A percentile compares a stretch with the other conserved stretches of the same genome.
Evolutionary conservation across 2,113 vertebrate species (phyloP).

Genomic region (Rhea americana): DNA sequence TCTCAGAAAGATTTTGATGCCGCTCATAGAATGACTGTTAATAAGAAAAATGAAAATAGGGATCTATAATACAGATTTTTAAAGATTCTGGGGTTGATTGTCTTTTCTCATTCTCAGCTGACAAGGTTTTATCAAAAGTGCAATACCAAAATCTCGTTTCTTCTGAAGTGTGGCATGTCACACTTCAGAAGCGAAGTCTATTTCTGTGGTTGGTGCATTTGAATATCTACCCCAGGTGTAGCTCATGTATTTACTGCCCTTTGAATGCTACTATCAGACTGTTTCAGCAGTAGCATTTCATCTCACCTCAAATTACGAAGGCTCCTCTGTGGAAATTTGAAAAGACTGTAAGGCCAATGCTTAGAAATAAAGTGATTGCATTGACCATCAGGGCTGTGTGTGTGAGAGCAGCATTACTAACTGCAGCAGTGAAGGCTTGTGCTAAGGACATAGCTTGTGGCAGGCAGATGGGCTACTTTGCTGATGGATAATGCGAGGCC

Average conservation of each 20-base stretch:
- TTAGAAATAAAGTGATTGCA: slow-evolving; percentile 29
- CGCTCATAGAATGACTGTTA: not conserved
- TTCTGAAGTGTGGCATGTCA: not conserved
- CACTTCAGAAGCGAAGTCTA: not conserved
- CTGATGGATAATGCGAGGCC: not conserved
- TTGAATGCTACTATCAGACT: not conserved
- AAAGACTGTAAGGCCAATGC: slow-evolving; percentile 12
- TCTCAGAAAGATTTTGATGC: not conserved
- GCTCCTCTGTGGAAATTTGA: not conserved
- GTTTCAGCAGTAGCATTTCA: not conserved
- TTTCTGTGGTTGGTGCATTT: not conserved
- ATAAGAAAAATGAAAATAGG: not conserved
- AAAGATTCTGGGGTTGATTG: not conserved
- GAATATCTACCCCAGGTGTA: not conserved
- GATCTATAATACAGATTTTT: not conserved
- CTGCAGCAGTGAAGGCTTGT: not conserved
- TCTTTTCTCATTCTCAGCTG: not conserved
- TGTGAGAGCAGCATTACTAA: not conserved
- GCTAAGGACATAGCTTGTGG: not conserved
- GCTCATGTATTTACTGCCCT: slow-evolving; percentile 26
- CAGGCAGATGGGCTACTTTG: not conserved
- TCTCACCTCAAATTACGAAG: slow-evolving; percentile 10
- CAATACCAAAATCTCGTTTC: not conserved
- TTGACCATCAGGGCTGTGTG: not conserved
- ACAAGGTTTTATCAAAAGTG: not conserved